phyloP scores from a whole-genome alignment of 2,113 vertebrate species.

The Electrona antarctica region DNA sequence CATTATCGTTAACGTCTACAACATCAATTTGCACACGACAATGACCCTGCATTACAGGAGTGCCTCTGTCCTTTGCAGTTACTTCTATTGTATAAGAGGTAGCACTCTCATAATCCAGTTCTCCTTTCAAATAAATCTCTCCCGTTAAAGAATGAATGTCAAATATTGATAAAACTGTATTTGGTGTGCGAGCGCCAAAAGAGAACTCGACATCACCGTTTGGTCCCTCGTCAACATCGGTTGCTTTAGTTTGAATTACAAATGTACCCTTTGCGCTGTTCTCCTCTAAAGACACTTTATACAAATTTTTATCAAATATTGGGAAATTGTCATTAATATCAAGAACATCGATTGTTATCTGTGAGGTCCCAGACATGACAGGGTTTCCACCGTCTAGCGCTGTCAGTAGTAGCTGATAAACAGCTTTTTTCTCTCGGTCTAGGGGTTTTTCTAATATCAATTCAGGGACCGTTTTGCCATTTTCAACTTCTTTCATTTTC shows the following conservation, averaged over 20 bases:
- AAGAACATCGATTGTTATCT: slow-evolving; percentile 56
- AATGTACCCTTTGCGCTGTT: slow-evolving; percentile 34
- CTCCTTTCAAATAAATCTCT: slow-evolving; percentile 75
- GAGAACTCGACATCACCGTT: slow-evolving; percentile 81
- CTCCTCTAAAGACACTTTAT: slow-evolving; percentile 50
- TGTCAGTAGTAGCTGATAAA: slow-evolving; percentile 76
- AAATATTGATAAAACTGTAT: slow-evolving; percentile 74
- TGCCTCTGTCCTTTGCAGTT: slow-evolving; percentile 68
- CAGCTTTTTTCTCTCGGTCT: slow-evolving; percentile 69
- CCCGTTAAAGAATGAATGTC: slow-evolving; percentile 77
- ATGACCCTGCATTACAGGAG: slow-evolving; percentile 72
- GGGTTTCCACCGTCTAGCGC: slow-evolving; percentile 71
- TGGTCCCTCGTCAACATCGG: slow-evolving; percentile 74
- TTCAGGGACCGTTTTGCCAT: slow-evolving; percentile 59
- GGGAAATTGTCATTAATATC: slow-evolving; percentile 84
- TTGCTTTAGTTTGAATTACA: slow-evolving; percentile 39
- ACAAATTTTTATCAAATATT: slow-evolving; percentile 55
- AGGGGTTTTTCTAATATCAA: slow-evolving; percentile 67
- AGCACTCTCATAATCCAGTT: slow-evolving; percentile 60
- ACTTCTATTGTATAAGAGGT: slow-evolving; percentile 53
- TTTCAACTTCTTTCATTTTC: slow-evolving; percentile 57
- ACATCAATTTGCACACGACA: slow-evolving; percentile 63
- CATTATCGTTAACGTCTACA: slow-evolving; percentile 69
- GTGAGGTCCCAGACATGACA: slow-evolving; percentile 52
- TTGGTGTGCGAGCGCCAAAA: slow-evolving; percentile 73